Conservation (phyloP, 1,140 invertebrate species). For the Dysdera silvatica region DNA sequence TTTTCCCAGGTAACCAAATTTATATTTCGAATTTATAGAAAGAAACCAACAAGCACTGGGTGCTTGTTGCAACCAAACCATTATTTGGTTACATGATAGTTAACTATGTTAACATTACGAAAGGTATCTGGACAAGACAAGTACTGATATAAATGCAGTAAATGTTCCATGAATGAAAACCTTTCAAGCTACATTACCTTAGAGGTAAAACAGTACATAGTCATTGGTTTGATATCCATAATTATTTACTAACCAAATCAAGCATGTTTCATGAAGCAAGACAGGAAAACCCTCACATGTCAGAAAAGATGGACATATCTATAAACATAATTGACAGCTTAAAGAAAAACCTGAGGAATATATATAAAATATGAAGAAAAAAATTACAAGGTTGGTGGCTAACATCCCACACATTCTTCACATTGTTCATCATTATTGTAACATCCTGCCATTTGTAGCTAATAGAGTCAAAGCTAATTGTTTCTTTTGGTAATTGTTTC, state of each 20-base stretch:
- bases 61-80: no score
- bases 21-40: no score
- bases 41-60: no score
- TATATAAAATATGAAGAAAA: neutral
- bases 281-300: neutral
- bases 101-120: no score
- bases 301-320: neutral
- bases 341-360: neutral
- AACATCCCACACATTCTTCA: conserved; percentile 43
- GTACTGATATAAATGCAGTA: no score
- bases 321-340: neutral
- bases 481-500: conserved; percentile 71
- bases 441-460: conserved; percentile 81
- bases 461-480: conserved; percentile 70
- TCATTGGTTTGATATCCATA: neutral
- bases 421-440: conserved; percentile 62
- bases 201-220: neutral
- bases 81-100: no score
- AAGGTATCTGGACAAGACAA: no score
- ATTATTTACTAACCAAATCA: neutral
- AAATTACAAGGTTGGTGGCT: conserved; percentile 48
- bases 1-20: no score
- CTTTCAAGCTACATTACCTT: neutral
- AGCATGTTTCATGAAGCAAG: neutral
- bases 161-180: no score